phyloP scores from a whole-genome alignment of 2,888 invertebrate genomes.

The Luperina nickerlii region DNA sequence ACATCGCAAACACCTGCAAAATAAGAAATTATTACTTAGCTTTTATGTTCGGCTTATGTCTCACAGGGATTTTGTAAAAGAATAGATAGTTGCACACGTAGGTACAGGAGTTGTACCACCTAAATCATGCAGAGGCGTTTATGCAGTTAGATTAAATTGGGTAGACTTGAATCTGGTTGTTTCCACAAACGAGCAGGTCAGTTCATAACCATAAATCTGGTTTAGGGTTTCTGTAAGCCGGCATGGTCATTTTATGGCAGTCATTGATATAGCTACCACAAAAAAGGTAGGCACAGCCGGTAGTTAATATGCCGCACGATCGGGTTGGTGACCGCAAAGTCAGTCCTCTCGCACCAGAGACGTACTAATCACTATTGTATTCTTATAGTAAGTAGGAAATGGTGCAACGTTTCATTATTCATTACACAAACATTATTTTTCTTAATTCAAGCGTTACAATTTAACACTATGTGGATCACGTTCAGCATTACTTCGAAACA shows the following conservation, averaged over 20 bases:
- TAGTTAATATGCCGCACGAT: constrained; percentile 10
- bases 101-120: not conserved
- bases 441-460: constrained; percentile 48
- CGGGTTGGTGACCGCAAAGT: constrained; percentile 45
- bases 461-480: constrained; percentile 26
- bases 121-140: constrained; percentile 1
- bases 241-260: constrained; percentile 20
- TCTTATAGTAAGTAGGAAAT: constrained; percentile 42
- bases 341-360: constrained; percentile 33
- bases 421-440: constrained; percentile 53
- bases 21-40: constrained; percentile 15
- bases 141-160: not conserved
- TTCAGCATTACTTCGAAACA: constrained; percentile 11
- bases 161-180: not conserved
- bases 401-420: constrained; percentile 49
- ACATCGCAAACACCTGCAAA: constrained; percentile 88
- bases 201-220: constrained; percentile 4
- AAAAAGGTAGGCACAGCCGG: constrained; percentile 28
- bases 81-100: not conserved
- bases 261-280: constrained; percentile 31
- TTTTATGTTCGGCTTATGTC: not conserved
- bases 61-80: not conserved
- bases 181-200: not conserved
- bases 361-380: constrained; percentile 39
- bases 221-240: constrained; percentile 12